A percentile compares a stretch with the other conserved stretches of the same genome.
phyloP scores from a whole-genome alignment of 1,140 invertebrate species.

The Solen grandis region DNA sequence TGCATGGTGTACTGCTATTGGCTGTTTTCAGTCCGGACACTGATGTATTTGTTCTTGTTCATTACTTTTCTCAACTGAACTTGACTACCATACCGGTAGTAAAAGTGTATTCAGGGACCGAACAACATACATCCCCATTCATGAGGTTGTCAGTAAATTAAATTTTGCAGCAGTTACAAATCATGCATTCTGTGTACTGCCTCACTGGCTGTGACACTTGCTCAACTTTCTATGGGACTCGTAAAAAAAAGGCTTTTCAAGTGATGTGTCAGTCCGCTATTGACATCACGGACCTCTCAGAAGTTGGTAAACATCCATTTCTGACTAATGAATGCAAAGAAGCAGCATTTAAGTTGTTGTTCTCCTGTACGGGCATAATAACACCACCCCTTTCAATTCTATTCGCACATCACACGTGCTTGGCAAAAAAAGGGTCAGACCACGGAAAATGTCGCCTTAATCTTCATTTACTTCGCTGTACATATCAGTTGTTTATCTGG shows the following conservation, averaged over 20 bases:
- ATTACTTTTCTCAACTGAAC: background rate
- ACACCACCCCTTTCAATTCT: background rate
- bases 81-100: too few relatives aligned
- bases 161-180: background rate
- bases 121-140: background rate
- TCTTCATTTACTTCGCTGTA: conserved; percentile 5
- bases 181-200: background rate
- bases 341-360: background rate
- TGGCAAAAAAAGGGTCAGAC: background rate
- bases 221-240: background rate
- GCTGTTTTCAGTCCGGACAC: conserved; percentile 1
- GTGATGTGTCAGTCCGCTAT: too few relatives aligned
- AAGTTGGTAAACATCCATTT: background rate
- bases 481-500: conserved; percentile 15
- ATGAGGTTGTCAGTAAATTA: background rate
- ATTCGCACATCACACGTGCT: background rate
- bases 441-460: background rate
- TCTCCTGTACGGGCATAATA: background rate
- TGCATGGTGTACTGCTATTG: background rate
- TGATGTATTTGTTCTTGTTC: background rate
- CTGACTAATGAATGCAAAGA: background rate
- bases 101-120: too few relatives aligned
- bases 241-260: too few relatives aligned
- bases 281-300: too few relatives aligned
- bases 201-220: background rate